Conservation (phyloP, 2,888 invertebrate species). For the Phyllotreta cruciferae region DNA sequence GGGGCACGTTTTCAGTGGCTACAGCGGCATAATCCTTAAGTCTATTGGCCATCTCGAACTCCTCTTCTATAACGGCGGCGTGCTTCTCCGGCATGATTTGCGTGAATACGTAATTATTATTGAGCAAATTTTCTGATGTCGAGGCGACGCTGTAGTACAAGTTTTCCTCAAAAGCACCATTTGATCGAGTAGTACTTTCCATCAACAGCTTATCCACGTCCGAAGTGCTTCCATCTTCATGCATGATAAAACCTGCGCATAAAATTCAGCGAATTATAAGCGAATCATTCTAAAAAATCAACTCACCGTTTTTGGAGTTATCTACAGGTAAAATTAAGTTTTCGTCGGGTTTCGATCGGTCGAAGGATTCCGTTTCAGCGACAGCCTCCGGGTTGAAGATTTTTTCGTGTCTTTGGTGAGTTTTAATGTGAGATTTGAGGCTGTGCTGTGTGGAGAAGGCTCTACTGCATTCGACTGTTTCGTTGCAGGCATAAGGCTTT, state of each 20-base stretch:
- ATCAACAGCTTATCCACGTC: slow-evolving; percentile 16
- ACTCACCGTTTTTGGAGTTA: slow-evolving; percentile 17
- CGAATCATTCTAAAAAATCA: not conserved
- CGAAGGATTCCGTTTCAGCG: slow-evolving; percentile 3
- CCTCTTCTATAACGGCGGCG: slow-evolving; percentile 54
- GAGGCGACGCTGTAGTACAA: slow-evolving; percentile 42
- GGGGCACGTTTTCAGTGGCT: slow-evolving; percentile 57
- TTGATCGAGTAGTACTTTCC: slow-evolving; percentile 10
- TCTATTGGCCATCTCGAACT: slow-evolving; percentile 57
- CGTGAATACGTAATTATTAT: slow-evolving; percentile 38
- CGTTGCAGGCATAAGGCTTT: slow-evolving; percentile 77
- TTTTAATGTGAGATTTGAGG: slow-evolving; percentile 78
- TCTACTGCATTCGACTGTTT: slow-evolving; percentile 71
- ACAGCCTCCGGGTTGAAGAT: slow-evolving; percentile 19
- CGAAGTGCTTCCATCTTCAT: not conserved
- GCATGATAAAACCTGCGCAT: not conserved
- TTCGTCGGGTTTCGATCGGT: slow-evolving; percentile 1
- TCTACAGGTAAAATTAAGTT: slow-evolving; percentile 9
- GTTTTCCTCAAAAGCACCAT: slow-evolving; percentile 42
- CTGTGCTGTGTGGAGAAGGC: slow-evolving; percentile 88
- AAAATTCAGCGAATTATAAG: too few species aligned
- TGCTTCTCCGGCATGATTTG: slow-evolving; percentile 48
- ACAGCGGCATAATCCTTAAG: slow-evolving; percentile 60
- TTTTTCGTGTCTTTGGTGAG: slow-evolving; percentile 67
- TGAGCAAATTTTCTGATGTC: slow-evolving; percentile 36